Evolutionary conservation across 2,113 vertebrate genomes (phyloP), one percentile per base, ranked within the genome.

Genomic region (Cinclus mexicanus): DNA sequence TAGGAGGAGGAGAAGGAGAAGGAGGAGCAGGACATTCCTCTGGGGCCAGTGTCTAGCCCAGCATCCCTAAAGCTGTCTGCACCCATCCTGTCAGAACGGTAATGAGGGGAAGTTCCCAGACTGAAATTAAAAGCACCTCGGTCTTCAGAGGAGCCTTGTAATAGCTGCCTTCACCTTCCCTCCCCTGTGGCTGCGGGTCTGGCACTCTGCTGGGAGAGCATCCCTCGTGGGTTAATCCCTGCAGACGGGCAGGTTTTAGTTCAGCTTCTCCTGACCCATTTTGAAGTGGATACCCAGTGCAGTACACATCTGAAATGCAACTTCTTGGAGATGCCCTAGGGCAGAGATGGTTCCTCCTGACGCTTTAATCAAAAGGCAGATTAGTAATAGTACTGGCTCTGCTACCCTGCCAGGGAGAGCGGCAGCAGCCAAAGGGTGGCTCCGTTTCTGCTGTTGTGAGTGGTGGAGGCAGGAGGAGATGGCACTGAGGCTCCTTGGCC

Each of bases 61-160:
- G 95, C 95, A 55, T 97, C 95, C 91, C 83, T 97, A 97, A 96
- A 95, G 95, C 93, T 98, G 97, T 98, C 98, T 95, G 89, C 81
- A 64, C 87, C 89, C 92, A 97, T 98, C 89, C 93, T 94, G 96
- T 98, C 98, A 97, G 55, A 56, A 95, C 86, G 84, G 83, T 96
- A 97, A 96, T 98, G 96, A 97, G 61, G 95, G 93, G 95, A 97
- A 97, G 87, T 93, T 97, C 95, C 96, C 93, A 97, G 94, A 91
- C 35, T 5, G 87, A 96, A 95, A 94, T 75, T 78, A 93, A 97
- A 94, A 96, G 55, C 93, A 95, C 68, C 89, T 96, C 78, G 0
- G 31, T 61, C 67, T 72, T 93, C 61, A 1, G 42, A 89, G 29
- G 41, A 94, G n/a, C 13, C 12, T 72, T 70, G 23, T 60, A 9